phyloP scores from a whole-genome alignment of 2,797 vertebrate species.

The Fistularia tabacaria region DNA sequence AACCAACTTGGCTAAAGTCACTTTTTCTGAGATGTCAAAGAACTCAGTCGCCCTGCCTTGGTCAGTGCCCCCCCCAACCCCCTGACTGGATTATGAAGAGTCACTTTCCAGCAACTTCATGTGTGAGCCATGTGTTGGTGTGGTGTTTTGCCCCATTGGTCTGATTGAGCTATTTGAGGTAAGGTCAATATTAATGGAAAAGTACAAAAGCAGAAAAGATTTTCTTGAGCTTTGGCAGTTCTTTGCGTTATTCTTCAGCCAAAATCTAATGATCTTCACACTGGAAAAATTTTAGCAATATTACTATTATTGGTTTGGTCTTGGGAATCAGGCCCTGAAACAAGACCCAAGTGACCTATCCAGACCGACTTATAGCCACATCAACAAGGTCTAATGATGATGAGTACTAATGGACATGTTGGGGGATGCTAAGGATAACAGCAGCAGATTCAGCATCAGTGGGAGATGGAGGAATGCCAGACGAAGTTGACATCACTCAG shows the following conservation, averaged over 20 bases:
- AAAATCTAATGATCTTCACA: no score
- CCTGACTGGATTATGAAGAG: conserved; percentile 53
- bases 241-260: no score
- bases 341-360: conserved; percentile 7
- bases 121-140: conserved; percentile 1
- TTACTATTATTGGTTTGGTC: no score
- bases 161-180: neutral
- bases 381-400: conserved; percentile 35
- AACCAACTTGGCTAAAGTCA: conserved; percentile 51
- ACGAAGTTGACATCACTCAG: conserved; percentile 63
- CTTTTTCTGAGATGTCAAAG: conserved; percentile 53
- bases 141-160: neutral
- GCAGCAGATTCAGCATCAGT: conserved; percentile 73
- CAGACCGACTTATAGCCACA: conserved; percentile 14
- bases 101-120: conserved; percentile 37
- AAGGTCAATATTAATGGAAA: no score
- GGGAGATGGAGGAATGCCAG: conserved; percentile 70
- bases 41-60: conserved; percentile 27
- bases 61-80: conserved; percentile 5
- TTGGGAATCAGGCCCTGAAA: neutral
- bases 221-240: neutral
- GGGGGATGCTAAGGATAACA: conserved; percentile 16
- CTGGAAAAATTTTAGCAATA: no score
- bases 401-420: conserved; percentile 40
- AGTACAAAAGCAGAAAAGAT: no score